Evolutionary conservation across 2,113 vertebrate species (phyloP), one percentile per base, ranked within the genome.

Genomic region (Sebastes fasciatus): DNA sequence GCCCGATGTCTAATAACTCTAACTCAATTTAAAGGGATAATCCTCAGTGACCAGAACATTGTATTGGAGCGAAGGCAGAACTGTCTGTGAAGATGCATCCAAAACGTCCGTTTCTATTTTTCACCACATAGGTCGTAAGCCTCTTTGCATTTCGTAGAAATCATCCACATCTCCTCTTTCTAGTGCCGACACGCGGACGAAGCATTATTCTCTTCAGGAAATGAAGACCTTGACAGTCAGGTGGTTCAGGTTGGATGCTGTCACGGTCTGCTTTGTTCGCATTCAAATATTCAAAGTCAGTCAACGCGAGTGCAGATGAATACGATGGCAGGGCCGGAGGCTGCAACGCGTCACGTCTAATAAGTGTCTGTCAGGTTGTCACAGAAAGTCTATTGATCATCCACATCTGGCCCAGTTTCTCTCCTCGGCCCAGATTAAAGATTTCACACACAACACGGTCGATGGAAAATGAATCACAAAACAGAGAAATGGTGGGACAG

Each of bases 401-500:
- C 75, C 83, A 76, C 85, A 90, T 85, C 66, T 87, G 78, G 70
- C 83, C 86, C 70, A 78, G 70, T 79, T 85, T 86, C 75, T 51
- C 26, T n/a, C 40, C 52, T 80, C n/a, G 8, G 64, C 66, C 69
- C 74, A 72, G 74, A 84, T 84, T 77, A 57, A 77, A 57, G 72
- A 74, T 91, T 89, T 81, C 71, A 76, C 58, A 77, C 76, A 76
- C 58, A 77, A 73, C 46, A 55, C 1, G 5, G 69, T 34, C 0
- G 9, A 77, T 62, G 45, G 42, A 65, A 73, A 86, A 77, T 4
- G 49, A 87, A 85, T 69, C 40, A 79, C 23, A 86, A 79, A 70
- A 82, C 26, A 70, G 10, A 48, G 51, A 86, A 68, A 80, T 61
- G 45, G 52, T 71, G 80, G 77, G 63, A 67, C 34, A 54, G 43